phyloP scores from a whole-genome alignment of 2,113 vertebrate species.

The Sprattus sprattus region DNA sequence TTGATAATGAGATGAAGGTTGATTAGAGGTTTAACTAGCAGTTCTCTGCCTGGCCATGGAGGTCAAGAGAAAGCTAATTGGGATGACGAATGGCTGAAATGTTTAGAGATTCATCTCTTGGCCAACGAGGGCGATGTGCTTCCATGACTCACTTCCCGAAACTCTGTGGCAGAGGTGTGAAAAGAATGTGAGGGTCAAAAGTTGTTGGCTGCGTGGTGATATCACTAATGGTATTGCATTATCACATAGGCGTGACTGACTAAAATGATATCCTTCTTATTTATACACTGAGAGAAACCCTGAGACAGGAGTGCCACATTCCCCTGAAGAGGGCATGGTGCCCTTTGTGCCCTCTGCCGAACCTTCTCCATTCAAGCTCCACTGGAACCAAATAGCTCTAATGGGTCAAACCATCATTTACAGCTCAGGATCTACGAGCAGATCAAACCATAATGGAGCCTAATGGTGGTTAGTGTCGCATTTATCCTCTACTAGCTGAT shows the following conservation, averaged over 20 bases:
- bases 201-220: neutral
- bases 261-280: conserved; percentile 13
- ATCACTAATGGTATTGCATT: neutral
- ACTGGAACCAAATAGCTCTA: neutral
- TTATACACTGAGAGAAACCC: neutral
- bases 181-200: neutral
- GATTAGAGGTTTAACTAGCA: neutral
- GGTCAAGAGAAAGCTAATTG: neutral
- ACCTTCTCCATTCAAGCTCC: neutral
- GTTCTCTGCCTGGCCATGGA: neutral
- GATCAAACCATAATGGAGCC: too few species aligned
- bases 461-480: too few species aligned
- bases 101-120: neutral
- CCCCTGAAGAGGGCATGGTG: neutral
- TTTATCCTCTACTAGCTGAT: neutral
- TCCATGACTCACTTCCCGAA: neutral
- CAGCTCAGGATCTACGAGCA: too few species aligned
- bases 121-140: neutral
- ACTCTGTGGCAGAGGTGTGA: conserved; percentile 5
- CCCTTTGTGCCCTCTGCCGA: neutral
- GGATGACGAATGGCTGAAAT: neutral
- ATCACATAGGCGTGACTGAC: neutral
- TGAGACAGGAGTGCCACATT: neutral
- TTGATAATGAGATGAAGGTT: neutral
- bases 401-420: too few species aligned